Evolutionary conservation across 2,888 invertebrate species (phyloP), one percentile per base, ranked within the genome.

Genomic region (Arge pagana): DNA sequence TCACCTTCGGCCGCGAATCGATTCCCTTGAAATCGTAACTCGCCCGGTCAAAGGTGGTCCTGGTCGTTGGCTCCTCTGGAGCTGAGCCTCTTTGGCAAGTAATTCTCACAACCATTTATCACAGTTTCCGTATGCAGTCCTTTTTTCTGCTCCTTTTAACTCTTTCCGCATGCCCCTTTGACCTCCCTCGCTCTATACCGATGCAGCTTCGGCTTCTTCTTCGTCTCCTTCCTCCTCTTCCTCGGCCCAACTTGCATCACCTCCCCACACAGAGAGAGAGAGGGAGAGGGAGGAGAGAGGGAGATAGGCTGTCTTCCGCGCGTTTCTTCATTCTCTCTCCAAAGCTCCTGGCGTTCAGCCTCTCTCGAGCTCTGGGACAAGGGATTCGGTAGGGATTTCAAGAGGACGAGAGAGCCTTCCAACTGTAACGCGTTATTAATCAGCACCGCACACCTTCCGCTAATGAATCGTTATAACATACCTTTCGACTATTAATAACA

Each of bases 31-130:
- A 45, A 45, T 45, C 35, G 45, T 31, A 45, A 45, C 45, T 33
- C 28, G 45, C 31, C 42, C 35, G 45, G 45, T 45, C 45, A 33
- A 45, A 45, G 45, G 45, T 45, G 31, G 33, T 33, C 28, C 33
- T 24, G 33, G 31, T 33, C 33, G 45, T 45, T 33, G 36, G 4
- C 16, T 10, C 55, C 54, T 59, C 62, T 58, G 63, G 61, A 60
- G 61, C 63, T 63, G 67, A 71, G 68, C 71, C 70, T 45, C 45
- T 71, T 67, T 69, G 65, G 70, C 67, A 65, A 66, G 68, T 71
- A 72, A 72, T 72, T 67, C 68, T 72, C 70, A 67, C 70, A 71
- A 70, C 63, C 70, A 72, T 72, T 72, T 72, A 72, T 72, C 72
- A 72, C 71, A 65, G 66, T 67, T 65, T 65, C 62, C 64, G 60